Base-by-base conservation (phyloP, 1,140 invertebrate genomes). In the Dinoponera quadriceps region DNA sequence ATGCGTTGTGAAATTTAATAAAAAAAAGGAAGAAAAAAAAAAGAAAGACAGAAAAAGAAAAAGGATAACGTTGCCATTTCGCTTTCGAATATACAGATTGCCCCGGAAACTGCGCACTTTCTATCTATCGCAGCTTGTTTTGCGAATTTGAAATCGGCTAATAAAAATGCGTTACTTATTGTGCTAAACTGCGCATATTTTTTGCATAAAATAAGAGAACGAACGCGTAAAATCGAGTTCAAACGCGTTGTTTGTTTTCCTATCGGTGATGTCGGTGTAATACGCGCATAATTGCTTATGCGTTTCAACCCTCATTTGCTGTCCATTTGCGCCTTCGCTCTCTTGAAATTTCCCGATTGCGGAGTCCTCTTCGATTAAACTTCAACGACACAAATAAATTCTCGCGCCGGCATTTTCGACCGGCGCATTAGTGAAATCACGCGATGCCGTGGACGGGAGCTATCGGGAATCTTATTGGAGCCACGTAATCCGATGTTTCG, bases 391-490 rank as follows among this genome's bases (percentile, higher is more conserved):
- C 54, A 54, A 65, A 77, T 54, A 54, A 66, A 1, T 54, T 38
- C 9, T n/a, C n/a, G 22, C 14, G 27, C 11, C 22, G n/a, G 55
- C 25, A 69, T 78, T 14, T 68, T 54, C 0, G 27, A 54, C 1
- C 3, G 33, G 3, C 57, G 49, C 27, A 33, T 51, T 75, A 29
- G 71, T 69, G 33, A 71, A 71, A 48, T 80, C 66, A 57, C 18
- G 7, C 55, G 22, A 57, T 29, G 9, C 4, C 20, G 63, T 59
- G 69, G 14, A 18, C 16, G 18, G 5, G 48, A 51, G 14, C 71
- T 69, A 69, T 69, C 38, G 33, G 33, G 71, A 59, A 48, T 80
- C 51, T 69, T 69, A 69, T 69, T 80, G 22, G 16, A 77, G 5
- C 7, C 2, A 38, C 33, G 27, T 77, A 66, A 55, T 69, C 51